Conservation (phyloP, 2,797 vertebrate species). For the Leucoraja ocellata region DNA sequence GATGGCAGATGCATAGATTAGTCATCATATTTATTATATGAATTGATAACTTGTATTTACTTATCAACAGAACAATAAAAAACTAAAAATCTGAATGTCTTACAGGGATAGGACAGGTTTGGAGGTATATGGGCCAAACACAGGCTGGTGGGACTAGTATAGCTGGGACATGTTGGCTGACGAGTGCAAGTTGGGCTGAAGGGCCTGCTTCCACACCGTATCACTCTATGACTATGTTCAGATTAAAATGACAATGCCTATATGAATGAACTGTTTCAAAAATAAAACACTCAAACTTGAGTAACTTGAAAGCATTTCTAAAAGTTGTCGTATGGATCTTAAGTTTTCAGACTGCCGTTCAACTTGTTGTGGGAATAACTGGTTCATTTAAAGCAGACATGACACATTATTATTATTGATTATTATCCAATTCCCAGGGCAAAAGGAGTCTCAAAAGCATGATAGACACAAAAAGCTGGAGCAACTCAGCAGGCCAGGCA, state of each 20-base stretch:
- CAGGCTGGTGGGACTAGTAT: no score
- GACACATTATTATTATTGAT: no score
- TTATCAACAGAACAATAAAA: not conserved
- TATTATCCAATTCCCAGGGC: no score
- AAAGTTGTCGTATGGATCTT: not conserved
- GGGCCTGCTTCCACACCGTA: no score
- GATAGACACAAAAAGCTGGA: no score
- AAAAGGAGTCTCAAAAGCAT: no score
- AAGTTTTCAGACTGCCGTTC: not conserved
- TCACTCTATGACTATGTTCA: not conserved
- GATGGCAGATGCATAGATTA: not conserved
- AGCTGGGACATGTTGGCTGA: no score
- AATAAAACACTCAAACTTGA: not conserved
- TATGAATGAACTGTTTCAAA: not conserved
- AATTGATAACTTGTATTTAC: not conserved
- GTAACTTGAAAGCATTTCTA: not conserved
- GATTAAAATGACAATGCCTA: not conserved
- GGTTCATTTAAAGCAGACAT: not conserved
- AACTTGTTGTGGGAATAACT: not conserved
- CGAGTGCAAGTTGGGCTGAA: no score
- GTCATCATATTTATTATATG: not conserved
- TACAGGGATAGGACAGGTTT: no score
- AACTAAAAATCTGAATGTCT: not conserved
- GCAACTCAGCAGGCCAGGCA: no score
- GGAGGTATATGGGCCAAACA: no score